A percentile compares a stretch with the other conserved stretches of the same genome.
phyloP scores from a whole-genome alignment of 1,140 invertebrate species.

The Aricia agestis region DNA sequence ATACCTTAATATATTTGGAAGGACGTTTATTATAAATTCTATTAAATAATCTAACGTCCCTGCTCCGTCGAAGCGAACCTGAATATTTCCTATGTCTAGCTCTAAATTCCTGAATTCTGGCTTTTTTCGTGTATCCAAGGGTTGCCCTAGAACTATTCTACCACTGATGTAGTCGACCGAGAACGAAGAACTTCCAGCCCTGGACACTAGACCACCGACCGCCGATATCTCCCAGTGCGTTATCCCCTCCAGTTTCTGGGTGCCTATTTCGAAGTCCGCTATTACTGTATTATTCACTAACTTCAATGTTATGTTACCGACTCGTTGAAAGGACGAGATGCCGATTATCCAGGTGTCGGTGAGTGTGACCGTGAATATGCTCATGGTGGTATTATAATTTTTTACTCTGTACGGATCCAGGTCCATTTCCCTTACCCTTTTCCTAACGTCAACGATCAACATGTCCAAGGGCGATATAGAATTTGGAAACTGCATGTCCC shows the following conservation, averaged over 20 bases:
- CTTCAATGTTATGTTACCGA: conserved; percentile 84
- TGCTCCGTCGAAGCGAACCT: conserved; percentile 84
- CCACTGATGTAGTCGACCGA: conserved; percentile 85
- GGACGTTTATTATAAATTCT: conserved; percentile 85
- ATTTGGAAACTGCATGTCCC: conserved; percentile 85
- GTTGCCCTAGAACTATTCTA: conserved; percentile 81
- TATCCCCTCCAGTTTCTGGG: conserved; percentile 85
- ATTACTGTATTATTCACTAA: conserved; percentile 84
- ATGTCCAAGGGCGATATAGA: conserved; percentile 91
- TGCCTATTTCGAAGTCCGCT: conserved; percentile 83
- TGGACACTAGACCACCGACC: conserved; percentile 80
- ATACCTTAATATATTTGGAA: conserved; percentile 88
- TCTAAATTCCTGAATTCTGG: conserved; percentile 84
- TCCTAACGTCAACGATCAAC: conserved; percentile 83
- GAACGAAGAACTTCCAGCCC: conserved; percentile 83
- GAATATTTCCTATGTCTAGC: conserved; percentile 89
- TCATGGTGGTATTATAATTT: conserved; percentile 83
- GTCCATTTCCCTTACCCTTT: conserved; percentile 81
- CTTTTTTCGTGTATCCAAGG: conserved; percentile 84
- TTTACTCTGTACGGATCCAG: conserved; percentile 85
- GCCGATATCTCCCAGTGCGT: conserved; percentile 87
- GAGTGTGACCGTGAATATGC: conserved; percentile 81
- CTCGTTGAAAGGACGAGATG: conserved; percentile 86
- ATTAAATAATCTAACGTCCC: conserved; percentile 88
- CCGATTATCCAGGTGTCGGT: conserved; percentile 86